Evolutionary conservation across 2,113 vertebrate genomes (phyloP).

Genomic region (Neofelis nebulosa): DNA sequence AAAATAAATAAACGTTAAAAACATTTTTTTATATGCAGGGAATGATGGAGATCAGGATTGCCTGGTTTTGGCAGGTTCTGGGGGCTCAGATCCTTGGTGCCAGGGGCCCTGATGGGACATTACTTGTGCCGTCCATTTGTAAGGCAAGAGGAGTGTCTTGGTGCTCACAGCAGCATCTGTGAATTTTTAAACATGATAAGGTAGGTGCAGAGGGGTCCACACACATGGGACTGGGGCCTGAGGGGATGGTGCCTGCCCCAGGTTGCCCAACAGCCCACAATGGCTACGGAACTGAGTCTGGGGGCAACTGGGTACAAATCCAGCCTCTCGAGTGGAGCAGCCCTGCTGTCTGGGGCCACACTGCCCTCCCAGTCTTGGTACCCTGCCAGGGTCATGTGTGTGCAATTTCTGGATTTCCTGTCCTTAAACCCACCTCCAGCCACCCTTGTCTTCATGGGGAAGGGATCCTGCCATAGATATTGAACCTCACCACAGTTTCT

Average conservation of each 20-base stretch:
- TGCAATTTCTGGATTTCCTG: neutral
- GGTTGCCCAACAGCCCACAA: neutral
- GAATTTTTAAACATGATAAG: neutral
- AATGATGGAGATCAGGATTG: neutral
- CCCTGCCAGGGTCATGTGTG: neutral
- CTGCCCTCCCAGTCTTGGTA: neutral
- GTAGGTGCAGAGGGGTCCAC: no score
- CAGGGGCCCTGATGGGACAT: neutral
- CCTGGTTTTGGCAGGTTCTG: neutral
- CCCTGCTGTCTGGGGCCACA: rapidly evolving
- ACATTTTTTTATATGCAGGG: neutral
- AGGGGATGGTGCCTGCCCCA: no score
- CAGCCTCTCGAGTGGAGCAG: neutral
- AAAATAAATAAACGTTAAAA: no score
- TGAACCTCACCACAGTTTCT: neutral
- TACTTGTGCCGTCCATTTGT: neutral
- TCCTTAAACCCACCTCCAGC: neutral
- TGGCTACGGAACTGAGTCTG: neutral
- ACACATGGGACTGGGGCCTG: neutral
- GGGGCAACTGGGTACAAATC: neutral
- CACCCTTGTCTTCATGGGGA: neutral
- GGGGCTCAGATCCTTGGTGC: neutral
- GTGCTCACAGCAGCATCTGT: neutral
- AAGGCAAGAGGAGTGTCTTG: neutral
- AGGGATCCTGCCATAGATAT: neutral